A percentile compares a stretch with the other conserved stretches of the same genome.
Conservation (phyloP, 2,888 invertebrate genomes). For the Melitaea athalia region DNA sequence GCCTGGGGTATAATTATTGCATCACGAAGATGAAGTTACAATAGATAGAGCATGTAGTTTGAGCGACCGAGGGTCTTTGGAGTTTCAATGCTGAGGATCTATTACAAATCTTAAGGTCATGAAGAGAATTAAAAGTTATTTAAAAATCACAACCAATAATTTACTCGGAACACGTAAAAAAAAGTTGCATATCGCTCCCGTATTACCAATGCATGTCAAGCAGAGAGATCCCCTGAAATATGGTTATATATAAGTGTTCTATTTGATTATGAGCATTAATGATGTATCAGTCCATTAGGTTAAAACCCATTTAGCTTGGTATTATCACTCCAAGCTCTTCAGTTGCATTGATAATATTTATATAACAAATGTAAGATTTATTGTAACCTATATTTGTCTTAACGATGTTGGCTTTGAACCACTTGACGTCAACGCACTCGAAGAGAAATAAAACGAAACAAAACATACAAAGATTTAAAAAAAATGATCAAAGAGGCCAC, state of each 20-base stretch:
- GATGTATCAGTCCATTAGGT: not conserved
- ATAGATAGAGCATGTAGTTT: too few relatives aligned
- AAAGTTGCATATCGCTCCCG: too few relatives aligned
- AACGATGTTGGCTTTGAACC: slow-evolving; percentile 9
- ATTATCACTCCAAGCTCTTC: not conserved
- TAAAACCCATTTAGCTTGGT: not conserved
- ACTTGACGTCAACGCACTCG: slow-evolving; percentile 17
- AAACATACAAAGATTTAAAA: slow-evolving; percentile 16
- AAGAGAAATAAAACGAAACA: slow-evolving; percentile 11
- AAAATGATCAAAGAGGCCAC: slow-evolving; percentile 32
- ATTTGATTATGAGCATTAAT: not conserved
- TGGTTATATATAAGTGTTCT: not conserved
- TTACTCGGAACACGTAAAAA: too few relatives aligned
- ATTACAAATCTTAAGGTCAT: too few relatives aligned
- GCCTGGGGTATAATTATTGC: too few relatives aligned
- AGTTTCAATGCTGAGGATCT: too few relatives aligned
- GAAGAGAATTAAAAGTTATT: too few relatives aligned
- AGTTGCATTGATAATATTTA: not conserved
- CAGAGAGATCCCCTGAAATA: not conserved
- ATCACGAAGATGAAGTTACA: too few relatives aligned
- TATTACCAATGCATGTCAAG: not conserved
- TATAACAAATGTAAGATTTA: not conserved
- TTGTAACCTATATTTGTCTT: not conserved
- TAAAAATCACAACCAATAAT: too few relatives aligned
- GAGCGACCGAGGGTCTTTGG: too few relatives aligned